Base-by-base conservation (phyloP, 1,140 invertebrate species). In the Odontomachus brunneus region DNA sequence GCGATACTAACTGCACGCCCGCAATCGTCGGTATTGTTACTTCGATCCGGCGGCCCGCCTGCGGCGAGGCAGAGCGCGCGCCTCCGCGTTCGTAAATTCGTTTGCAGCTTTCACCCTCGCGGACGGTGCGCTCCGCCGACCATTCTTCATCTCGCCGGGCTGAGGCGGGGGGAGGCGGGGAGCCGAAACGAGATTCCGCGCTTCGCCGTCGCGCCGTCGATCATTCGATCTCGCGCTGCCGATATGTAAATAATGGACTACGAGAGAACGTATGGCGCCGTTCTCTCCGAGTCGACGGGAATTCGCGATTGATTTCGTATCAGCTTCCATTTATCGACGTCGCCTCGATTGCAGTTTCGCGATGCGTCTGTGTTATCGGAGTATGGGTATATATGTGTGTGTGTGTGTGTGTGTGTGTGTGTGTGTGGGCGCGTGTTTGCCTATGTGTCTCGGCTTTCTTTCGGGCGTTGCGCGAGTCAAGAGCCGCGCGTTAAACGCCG, bases 241-340 rank as follows among this genome's bases (percentile, higher is more conserved):
- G 78, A 72, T 62, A 74, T 48, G 55, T 82, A 82, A 82, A 82
- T 82, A 82, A 74, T 62, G 44, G 69, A 82, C 69, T 60, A 29
- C 19, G 29, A 3, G 57, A 24, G 48, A 74, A 60, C 69, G 57
- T 74, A 62, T 14, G 53, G 29, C 24, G 51, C 24, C 75, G 63
- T n/a, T n/a, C n/a, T n/a, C 57, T 59, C 51, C 67, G 67, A 73
- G 33, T 82, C 67, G 55, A 82, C 51, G 75, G 51, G 65, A 78
- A 78, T 49, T 78, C 29, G 49, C 63, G 75, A 80, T 80, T 80
- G 63, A 78, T 78, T 78, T 69, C 19, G 49, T 69, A 78, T 80
- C 65, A 48, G 65, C 17, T 71, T 22, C 65, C 75, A 80, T 80
- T 80, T 80, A 80, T 80, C 75, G 48, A 67, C 62, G 15, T 67